These are phyloP conservation scores for Troides aeacus DNA, from an alignment of 2,888 invertebrate genomes.

Conservation along the genomic window DNA sequence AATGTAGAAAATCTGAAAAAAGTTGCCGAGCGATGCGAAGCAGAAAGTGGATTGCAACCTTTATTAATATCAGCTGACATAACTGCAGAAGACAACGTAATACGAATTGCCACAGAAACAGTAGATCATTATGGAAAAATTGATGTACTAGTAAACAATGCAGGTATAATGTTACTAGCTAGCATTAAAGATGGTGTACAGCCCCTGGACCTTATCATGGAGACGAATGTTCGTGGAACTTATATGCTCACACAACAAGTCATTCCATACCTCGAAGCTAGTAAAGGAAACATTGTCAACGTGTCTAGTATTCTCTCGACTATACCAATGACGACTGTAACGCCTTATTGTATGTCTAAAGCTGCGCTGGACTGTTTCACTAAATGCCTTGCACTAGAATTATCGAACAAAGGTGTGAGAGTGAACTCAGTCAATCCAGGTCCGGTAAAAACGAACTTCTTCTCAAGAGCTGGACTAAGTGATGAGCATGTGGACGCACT, in stretches of 20 bases:
- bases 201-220: slow-evolving; percentile 53
- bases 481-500: slow-evolving; percentile 46
- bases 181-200: slow-evolving; percentile 44
- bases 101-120: slow-evolving; percentile 53
- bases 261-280: slow-evolving; percentile 50
- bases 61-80: slow-evolving; percentile 57
- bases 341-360: slow-evolving; percentile 65
- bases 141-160: slow-evolving; percentile 63
- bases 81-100: slow-evolving; percentile 49
- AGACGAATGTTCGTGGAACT: slow-evolving; percentile 59
- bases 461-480: slow-evolving; percentile 52
- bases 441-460: slow-evolving; percentile 57
- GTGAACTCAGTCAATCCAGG: slow-evolving; percentile 67
- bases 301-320: slow-evolving; percentile 57
- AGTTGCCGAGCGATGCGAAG: slow-evolving; percentile 51
- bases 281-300: slow-evolving; percentile 61
- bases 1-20: slow-evolving; percentile 54
- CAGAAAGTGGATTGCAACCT: slow-evolving; percentile 47
- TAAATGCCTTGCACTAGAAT: slow-evolving; percentile 58
- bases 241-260: slow-evolving; percentile 53
- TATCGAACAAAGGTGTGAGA: slow-evolving; percentile 56
- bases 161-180: slow-evolving; percentile 50
- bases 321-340: slow-evolving; percentile 49
- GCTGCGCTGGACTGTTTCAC: slow-evolving; percentile 65
- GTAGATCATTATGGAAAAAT: slow-evolving; percentile 50